These are phyloP conservation scores for Sebastes vulpes DNA, from an alignment of 2,797 vertebrate species.

Conservation along the genomic window DNA sequence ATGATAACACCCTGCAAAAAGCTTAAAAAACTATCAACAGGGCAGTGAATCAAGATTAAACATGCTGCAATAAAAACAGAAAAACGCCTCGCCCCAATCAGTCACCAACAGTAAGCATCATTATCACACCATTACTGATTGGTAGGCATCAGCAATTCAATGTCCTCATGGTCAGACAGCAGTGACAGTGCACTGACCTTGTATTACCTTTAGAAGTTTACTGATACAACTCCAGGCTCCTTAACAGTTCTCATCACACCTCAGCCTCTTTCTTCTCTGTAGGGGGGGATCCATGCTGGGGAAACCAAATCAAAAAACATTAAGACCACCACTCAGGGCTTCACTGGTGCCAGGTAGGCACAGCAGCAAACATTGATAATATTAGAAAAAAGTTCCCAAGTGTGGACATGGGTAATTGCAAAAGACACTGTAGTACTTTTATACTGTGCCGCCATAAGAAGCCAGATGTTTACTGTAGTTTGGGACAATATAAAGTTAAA, in stretches of 20 bases:
- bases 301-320: slow-evolving; percentile 25
- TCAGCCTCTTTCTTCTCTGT: slow-evolving; percentile 25
- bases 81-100: not conserved
- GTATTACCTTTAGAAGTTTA: slow-evolving; percentile 21
- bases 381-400: not conserved
- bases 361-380: not conserved
- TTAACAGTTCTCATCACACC: slow-evolving; percentile 27
- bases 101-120: not conserved
- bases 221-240: not conserved
- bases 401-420: not conserved
- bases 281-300: slow-evolving; percentile 20
- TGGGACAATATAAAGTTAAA: slow-evolving; percentile 1
- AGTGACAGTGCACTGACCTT: slow-evolving; percentile 9
- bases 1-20: not conserved
- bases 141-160: not conserved
- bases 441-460: not conserved
- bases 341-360: not conserved
- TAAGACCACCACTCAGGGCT: not conserved
- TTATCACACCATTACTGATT: not conserved
- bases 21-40: not conserved
- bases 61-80: not conserved
- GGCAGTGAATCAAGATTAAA: not conserved
- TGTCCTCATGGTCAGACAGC: not conserved
- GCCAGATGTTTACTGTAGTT: slow-evolving; percentile 37
- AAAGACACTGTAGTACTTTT: not conserved